phyloP scores from a whole-genome alignment of 2,888 invertebrate species.

The Trissolcus brochymenae region DNA sequence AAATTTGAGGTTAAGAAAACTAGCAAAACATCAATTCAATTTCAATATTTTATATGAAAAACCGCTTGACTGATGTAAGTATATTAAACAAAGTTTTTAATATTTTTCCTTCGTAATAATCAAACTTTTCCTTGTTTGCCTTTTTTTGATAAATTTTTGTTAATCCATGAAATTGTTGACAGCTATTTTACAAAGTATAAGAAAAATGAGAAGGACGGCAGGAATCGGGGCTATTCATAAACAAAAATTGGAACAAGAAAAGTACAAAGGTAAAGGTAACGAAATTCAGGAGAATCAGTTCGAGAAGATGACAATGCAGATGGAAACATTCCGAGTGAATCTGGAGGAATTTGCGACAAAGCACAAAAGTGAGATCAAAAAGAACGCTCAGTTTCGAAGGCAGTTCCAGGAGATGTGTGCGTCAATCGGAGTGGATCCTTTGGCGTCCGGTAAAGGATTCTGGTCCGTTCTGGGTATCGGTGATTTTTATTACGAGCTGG shows the following conservation, averaged over 20 bases:
- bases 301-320: conserved; percentile 94
- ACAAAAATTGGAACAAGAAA: conserved; percentile 90
- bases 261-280: conserved; percentile 93
- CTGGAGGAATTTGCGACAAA: conserved; percentile 97
- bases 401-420: conserved; percentile 99
- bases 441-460: conserved; percentile 97
- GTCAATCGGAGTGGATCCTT: conserved; percentile 97
- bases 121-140: no score
- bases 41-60: no score
- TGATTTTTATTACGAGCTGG: conserved; percentile 98
- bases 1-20: no score
- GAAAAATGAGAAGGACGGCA: conserved; percentile 85
- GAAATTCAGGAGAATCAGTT: conserved; percentile 95
- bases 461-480: conserved; percentile 99
- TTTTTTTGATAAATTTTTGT: no score
- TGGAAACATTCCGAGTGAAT: conserved; percentile 93
- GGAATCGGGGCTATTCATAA: conserved; percentile 94
- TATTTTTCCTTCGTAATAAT: no score
- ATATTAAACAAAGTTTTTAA: no score
- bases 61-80: no score
- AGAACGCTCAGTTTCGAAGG: conserved; percentile 94
- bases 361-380: conserved; percentile 95
- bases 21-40: no score
- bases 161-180: no score
- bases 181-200: not conserved